phyloP scores from a whole-genome alignment of 2,888 invertebrate genomes.

The Alentia gelatinosa region DNA sequence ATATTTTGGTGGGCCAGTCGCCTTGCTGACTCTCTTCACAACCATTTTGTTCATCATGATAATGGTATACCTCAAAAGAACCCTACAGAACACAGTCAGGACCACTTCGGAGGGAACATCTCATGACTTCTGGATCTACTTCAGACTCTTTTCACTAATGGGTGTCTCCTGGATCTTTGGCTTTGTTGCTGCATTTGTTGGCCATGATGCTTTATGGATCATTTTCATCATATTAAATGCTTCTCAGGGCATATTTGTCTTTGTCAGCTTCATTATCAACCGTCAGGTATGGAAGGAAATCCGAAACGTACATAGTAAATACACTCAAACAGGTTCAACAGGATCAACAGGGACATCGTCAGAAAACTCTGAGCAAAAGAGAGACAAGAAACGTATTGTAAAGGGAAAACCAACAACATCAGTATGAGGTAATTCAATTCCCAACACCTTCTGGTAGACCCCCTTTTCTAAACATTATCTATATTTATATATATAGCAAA shows the following conservation, averaged over 20 bases:
- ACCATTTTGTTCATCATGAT: slow-evolving; percentile 38
- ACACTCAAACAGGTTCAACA: no score
- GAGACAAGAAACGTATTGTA: no score
- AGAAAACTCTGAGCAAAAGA: no score
- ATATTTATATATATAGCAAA: no score
- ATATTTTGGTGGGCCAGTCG: slow-evolving; percentile 17
- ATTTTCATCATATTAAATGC: slow-evolving; percentile 42
- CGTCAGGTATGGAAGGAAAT: not conserved
- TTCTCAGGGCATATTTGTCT: slow-evolving; percentile 29
- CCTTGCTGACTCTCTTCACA: not conserved
- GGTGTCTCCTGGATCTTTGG: slow-evolving; percentile 39
- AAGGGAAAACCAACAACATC: no score
- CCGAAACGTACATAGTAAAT: not conserved
- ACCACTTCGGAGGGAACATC: not conserved
- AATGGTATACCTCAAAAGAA: not conserved
- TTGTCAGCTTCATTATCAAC: not conserved
- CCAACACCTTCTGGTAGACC: no score
- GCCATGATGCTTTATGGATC: slow-evolving; percentile 15
- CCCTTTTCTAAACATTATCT: no score
- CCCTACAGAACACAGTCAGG: not conserved
- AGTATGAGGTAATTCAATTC: no score
- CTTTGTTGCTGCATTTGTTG: not conserved
- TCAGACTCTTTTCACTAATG: slow-evolving; percentile 6
- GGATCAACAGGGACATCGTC: no score
- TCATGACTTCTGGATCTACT: not conserved